Evolutionary conservation across 1,140 invertebrate genomes (phyloP), one percentile per base, ranked within the genome.

Genomic region (Micrasema longulum): DNA sequence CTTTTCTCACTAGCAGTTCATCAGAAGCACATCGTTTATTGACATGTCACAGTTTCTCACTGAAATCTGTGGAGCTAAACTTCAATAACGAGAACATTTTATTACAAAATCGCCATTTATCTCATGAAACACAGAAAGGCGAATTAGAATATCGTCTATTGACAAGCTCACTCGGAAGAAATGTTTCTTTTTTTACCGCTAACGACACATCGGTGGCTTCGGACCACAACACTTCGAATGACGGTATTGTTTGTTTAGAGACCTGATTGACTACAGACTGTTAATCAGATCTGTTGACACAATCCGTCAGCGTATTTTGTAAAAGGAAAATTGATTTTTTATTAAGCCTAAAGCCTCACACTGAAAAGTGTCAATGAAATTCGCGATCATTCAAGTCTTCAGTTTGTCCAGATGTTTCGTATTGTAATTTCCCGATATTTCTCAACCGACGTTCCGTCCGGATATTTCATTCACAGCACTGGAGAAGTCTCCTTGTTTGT

Each of bases 391-490:
- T 45, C 43, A 47, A 64, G 41, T 45, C 38, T 16, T 47, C 23
- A 14, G 43, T 64, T 64, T 64, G 43, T 20, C 12, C 60, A 64
- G 60, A 47, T 64, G 60, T 23, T 26, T 63, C n/a, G 41, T 38
- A 47, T 63, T 47, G 22, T 26, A 26, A 26, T 47, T 47, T 20
- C 12, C 10, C 10, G 18, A 57, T 9, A 16, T 57, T 3, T 36
- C 53, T 57, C 11, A 31, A 38, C 5, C 55, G 55, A 10, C 6
- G 55, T 22, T 60, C 31, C 35, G 55, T 60, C 55, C 60, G 60
- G 60, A 64, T 64, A 64, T 64, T 45, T 64, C 60, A 64, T 64
- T 64, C 60, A 64, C 60, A 47, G 45, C 26, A 22, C 18, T 47
- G n/a, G 23, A 55, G 10, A 47, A 45, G 20, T 45, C 22, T 47